Evolutionary conservation across 1,140 invertebrate species (phyloP), one percentile per base, ranked within the genome.

Genomic region (Chironomus tepperi): DNA sequence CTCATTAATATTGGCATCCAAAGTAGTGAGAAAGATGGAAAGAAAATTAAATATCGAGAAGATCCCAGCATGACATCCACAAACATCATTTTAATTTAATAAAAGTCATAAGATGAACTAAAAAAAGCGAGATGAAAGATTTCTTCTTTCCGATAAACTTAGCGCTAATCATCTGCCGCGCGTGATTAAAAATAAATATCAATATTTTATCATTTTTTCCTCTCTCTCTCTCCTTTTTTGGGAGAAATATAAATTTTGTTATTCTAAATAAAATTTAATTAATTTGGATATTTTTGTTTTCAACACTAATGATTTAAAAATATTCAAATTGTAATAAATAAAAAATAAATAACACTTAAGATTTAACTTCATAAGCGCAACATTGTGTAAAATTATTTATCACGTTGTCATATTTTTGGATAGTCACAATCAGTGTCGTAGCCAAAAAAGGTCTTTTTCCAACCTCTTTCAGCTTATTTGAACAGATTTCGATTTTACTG

Each of bases 1-100:
- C 47, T 57, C 47, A 57, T 57, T 57, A 57, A 57, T 12, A 57
- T 57, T 57, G 47, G 12, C 47, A 57, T 57, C 47, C 47, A 57
- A n/a, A 57, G 12, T n/a, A 57, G 47, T n/a, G n/a, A n/a, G n/a
- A 57, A 15, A n/a, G 7, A 70, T 18, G 47, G n/a, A 57, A 15
- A n/a, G 7, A 70, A 70, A 18, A 70, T 70, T 70, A 70, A 70
- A 70, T 19, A 18, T 70, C 16, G 65, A 57, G 47, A 57, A 57
- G 12, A 57, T 57, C 65, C 7, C 65, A 70, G 65, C 65, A 70
- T 70, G 65, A 21, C 18, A 21, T 70, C 65, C 65, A 21, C n/a
- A 57, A 57, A 57, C 47, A 57, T 57, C 19, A 19, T 70, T 70
- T 70, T 70, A 70, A 70, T 70, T 70, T 70, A 70, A 70, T 70